Evolutionary conservation across 2,888 invertebrate species (phyloP).

Genomic region (Drosophila demipolita): DNA sequence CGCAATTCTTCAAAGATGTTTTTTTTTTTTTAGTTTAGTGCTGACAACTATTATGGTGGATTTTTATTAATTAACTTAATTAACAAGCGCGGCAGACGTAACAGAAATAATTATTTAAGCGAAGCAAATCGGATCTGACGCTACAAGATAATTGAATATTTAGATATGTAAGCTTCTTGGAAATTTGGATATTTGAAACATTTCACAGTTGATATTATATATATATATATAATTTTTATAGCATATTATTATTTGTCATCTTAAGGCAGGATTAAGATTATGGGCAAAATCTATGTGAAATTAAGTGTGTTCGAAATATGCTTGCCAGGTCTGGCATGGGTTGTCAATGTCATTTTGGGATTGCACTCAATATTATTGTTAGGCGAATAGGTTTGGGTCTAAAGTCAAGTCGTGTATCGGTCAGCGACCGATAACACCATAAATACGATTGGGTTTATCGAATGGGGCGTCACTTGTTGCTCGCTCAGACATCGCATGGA

Average conservation of each 20-base stretch:
- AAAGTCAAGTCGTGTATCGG: constrained; percentile 24
- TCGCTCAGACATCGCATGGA: background rate
- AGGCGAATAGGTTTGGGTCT: constrained; percentile 12
- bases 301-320: background rate
- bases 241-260: background rate
- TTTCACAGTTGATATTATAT: background rate
- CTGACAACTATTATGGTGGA: background rate
- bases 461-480: constrained; percentile 15
- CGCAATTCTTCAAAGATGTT: background rate
- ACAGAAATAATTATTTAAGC: background rate
- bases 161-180: background rate
- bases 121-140: background rate
- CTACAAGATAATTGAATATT: background rate
- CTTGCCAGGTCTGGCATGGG: background rate
- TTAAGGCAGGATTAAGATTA: background rate
- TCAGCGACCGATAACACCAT: constrained; percentile 24
- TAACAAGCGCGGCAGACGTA: background rate
- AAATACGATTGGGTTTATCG: constrained; percentile 32
- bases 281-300: background rate
- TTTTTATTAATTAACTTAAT: background rate
- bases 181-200: background rate
- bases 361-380: constrained; percentile 2
- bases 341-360: background rate
- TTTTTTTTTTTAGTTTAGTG: background rate
- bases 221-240: background rate